Conservation (phyloP, 1,140 invertebrate species). For the Caenorhabditis inopinata region DNA sequence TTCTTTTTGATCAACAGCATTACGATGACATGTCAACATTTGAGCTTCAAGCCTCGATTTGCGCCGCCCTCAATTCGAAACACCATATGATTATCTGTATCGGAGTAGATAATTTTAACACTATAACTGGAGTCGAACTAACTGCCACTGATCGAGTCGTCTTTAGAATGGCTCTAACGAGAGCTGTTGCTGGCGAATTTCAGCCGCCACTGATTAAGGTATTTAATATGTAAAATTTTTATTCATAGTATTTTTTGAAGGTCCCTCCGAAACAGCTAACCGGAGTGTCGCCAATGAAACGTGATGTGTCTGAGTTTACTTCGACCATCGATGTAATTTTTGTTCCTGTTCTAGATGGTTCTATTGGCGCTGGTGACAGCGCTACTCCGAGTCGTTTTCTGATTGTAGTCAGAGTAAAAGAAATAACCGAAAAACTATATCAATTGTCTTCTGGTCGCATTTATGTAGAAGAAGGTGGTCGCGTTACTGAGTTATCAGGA, state of each 20-base stretch:
- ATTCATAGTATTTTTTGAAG: neutral
- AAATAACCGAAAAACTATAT: neutral
- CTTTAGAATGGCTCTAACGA: conserved; percentile 1
- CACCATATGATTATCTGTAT: neutral
- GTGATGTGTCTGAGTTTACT: neutral
- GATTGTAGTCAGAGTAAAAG: neutral
- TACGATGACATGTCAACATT: neutral
- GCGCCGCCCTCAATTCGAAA: neutral
- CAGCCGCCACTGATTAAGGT: neutral
- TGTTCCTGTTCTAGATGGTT: neutral
- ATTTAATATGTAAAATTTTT: neutral
- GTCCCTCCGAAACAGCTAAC: neutral
- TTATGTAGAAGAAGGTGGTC: neutral
- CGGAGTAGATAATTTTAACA: neutral
- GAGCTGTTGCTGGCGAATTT: conserved; percentile 17
- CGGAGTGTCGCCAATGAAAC: neutral
- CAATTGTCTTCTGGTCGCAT: neutral
- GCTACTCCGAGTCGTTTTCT: neutral
- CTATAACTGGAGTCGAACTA: neutral
- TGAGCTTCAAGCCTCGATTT: conserved; percentile 8
- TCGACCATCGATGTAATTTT: neutral
- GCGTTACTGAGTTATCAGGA: neutral
- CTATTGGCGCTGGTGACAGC: neutral
- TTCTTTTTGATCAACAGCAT: conserved; percentile 1
- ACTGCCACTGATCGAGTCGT: neutral